phyloP scores from a whole-genome alignment of 1,140 invertebrate species.

The Pogonognathellus flavescens region DNA sequence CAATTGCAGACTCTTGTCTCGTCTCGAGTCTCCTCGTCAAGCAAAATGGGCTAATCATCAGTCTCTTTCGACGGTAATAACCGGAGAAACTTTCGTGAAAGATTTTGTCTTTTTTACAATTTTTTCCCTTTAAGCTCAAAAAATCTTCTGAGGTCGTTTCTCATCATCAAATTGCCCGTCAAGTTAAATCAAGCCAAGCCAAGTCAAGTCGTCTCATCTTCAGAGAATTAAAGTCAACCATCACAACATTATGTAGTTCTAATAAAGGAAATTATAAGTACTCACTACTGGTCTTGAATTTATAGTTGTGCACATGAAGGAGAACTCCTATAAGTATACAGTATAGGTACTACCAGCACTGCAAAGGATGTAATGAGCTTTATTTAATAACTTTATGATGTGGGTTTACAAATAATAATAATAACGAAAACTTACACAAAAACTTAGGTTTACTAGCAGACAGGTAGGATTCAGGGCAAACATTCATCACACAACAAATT shows the following conservation, averaged over 20 bases:
- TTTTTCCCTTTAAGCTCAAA: slow-evolving; percentile 5
- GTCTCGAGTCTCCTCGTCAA: not conserved
- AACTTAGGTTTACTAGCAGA: not conserved
- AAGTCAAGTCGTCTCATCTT: not conserved
- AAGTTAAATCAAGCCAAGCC: slow-evolving; percentile 27
- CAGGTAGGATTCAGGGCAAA: too few species aligned
- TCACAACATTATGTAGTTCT: not conserved
- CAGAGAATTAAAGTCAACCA: slow-evolving; percentile 5
- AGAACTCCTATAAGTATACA: not conserved
- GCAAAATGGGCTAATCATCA: not conserved
- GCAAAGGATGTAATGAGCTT: not conserved
- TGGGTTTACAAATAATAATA: not conserved
- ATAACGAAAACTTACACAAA: not conserved
- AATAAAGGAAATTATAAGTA: not conserved
- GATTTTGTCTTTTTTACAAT: not conserved
- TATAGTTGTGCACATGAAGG: not conserved
- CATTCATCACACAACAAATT: slow-evolving; percentile 37
- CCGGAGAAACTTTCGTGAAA: not conserved
- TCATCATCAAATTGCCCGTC: slow-evolving; percentile 48
- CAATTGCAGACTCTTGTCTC: not conserved
- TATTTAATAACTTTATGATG: slow-evolving; percentile 32
- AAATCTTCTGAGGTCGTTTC: slow-evolving; percentile 24
- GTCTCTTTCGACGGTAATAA: slow-evolving; percentile 5
- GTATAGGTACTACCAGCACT: not conserved
- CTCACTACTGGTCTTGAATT: slow-evolving; percentile 14